Percentiles rank a stretch among this genome's conserved stretches.
Evolutionary conservation across 2,113 vertebrate species (phyloP).

Genomic region (Seriola aureovittata): DNA sequence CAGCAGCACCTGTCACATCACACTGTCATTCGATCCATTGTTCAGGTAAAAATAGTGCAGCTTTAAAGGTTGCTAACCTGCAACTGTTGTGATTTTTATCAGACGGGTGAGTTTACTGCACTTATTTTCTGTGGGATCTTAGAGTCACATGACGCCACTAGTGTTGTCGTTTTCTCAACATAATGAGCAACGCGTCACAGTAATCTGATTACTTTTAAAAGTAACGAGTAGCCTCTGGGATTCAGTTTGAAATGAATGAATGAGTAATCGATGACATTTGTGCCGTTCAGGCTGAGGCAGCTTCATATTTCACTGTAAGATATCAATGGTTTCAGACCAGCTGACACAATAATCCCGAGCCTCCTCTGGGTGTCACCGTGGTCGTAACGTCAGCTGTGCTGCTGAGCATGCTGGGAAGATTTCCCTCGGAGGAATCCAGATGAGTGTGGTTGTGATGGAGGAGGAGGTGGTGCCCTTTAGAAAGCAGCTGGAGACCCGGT

Average conservation of each 20-base stretch:
- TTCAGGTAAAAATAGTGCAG: too few species aligned
- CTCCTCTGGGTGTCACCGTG: background rate
- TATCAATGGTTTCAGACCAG: slow-evolving; percentile 9
- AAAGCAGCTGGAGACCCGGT: slow-evolving; percentile 15
- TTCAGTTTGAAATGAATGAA: background rate
- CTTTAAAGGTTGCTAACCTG: too few species aligned
- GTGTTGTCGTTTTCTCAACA: too few species aligned
- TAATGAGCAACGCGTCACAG: too few species aligned
- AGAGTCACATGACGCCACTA: too few species aligned
- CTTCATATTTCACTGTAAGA: background rate
- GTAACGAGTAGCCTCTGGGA: background rate
- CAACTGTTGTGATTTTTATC: too few species aligned
- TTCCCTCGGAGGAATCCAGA: slow-evolving; percentile 25
- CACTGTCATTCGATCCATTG: too few species aligned
- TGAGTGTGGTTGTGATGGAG: slow-evolving; percentile 12
- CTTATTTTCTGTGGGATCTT: too few species aligned
- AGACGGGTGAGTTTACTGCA: too few species aligned
- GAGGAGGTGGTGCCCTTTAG: slow-evolving; percentile 18
- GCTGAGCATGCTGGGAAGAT: slow-evolving; percentile 54
- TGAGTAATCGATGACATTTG: too few species aligned
- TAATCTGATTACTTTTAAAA: background rate
- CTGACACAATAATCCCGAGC: background rate
- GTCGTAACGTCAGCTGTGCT: slow-evolving; percentile 36
- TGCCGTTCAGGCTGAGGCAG: too few species aligned
- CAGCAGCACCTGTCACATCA: too few species aligned